Conservation (phyloP, 2,888 invertebrate genomes). For the Philonicus albiceps region DNA sequence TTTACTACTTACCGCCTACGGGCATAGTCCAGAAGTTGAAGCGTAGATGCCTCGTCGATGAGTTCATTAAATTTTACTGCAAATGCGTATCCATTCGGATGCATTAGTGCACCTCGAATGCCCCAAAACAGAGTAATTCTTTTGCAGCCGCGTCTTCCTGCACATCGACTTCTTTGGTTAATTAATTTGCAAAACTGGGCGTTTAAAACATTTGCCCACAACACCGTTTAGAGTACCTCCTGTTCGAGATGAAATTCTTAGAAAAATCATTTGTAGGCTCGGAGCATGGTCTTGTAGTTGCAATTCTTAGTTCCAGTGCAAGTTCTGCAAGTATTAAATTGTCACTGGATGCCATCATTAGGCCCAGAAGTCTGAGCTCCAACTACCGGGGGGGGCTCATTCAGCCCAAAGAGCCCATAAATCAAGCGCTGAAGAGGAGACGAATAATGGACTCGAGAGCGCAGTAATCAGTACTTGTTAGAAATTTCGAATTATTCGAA, state of each 20-base stretch:
- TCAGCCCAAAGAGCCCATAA: not conserved
- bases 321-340: not conserved
- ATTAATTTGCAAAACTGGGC: not conserved
- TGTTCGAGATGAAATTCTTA: not conserved
- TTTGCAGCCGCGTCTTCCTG: not conserved
- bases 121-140: not conserved
- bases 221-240: not conserved
- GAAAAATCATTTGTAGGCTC: not conserved
- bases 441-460: not conserved
- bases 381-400: not conserved
- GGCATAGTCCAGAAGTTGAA: not conserved
- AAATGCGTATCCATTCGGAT: not conserved
- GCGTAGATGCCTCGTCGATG: not conserved
- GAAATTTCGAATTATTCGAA: slow-evolving; percentile 2
- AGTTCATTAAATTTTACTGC: not conserved
- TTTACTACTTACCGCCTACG: not conserved
- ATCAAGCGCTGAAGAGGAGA: not conserved
- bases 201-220: not conserved
- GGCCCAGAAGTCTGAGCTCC: not conserved
- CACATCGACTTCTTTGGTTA: not conserved
- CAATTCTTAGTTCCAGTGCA: not conserved
- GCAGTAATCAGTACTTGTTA: slow-evolving; percentile 20
- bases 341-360: slow-evolving; percentile 10
- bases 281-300: not conserved
- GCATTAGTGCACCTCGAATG: not conserved